Evolutionary conservation across 2,113 vertebrate species (phyloP), one percentile per base, ranked within the genome.

Genomic region (Numida meleagris): DNA sequence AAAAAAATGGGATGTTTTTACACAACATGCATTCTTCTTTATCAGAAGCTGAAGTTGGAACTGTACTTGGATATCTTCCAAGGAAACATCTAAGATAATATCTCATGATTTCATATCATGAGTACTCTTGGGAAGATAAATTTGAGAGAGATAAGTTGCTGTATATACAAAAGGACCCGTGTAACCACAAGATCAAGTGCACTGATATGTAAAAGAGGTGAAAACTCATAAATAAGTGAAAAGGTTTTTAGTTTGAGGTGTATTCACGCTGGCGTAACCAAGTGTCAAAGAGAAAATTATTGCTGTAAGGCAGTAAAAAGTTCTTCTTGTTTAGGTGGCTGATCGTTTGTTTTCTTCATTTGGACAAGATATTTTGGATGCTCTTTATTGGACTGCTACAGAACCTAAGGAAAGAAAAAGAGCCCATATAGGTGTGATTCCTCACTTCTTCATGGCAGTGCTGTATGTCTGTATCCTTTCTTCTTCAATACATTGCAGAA

Each of bases 311-410:
- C 66, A 81, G 42, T 97, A 93, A 94, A 88, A 94, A 55, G 9
- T 62, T 88, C 4, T 94, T 80, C 82, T 70, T 94, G 14, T 91
- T 75, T 76, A 99, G 99, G 99, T 99, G 80, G 99, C 99, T 40
- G 99, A 99, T 96, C 99, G 99, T 45, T 98, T 99, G 51, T 99
- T 99, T 98, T 99, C 99, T 33, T 99, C 99, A 21, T 99, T 99
- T 92, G 99, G 99, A 59, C 99, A 99, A 97, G 99, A 99, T 89
- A 99, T 99, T 95, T 97, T 99, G 96, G 99, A 99, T 72, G 99
- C 99, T 74, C 98, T 99, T 58, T 99, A 99, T 48, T 99, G 99
- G 99, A 99, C 99, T 20, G 99, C 99, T 70, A 99, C 99, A 13
- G 99, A 99, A 96, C 99, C 99, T 36, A 99, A 99, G 89, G 98